phyloP scores from a whole-genome alignment of 2,888 invertebrate species.

The Zygaena filipendulae region DNA sequence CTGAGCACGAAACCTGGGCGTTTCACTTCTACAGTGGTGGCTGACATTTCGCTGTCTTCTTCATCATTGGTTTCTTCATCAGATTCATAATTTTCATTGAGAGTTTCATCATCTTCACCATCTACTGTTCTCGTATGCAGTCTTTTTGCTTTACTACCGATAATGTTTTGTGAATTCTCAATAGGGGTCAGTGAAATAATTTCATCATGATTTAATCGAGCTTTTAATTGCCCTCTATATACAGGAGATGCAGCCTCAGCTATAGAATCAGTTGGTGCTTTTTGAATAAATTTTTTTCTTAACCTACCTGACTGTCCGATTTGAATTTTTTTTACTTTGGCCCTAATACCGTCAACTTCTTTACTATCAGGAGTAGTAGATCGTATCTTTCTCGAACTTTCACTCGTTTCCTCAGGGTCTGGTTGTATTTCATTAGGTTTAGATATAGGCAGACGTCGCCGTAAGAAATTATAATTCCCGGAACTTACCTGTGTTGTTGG shows the following conservation, averaged over 20 bases:
- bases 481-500: constrained; percentile 65
- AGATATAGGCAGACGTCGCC: constrained; percentile 44
- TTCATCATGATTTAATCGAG: constrained; percentile 51
- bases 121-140: too few relatives aligned
- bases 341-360: constrained; percentile 32
- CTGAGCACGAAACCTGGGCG: constrained; percentile 38
- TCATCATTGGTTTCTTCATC: constrained; percentile 29
- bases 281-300: constrained; percentile 30
- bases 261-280: constrained; percentile 37
- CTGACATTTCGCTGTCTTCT: constrained; percentile 48
- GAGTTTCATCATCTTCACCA: constrained; percentile 20
- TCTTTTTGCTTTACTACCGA: neutral
- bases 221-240: constrained; percentile 39
- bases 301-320: constrained; percentile 25
- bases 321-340: too few relatives aligned
- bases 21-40: constrained; percentile 45
- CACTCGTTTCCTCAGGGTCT: constrained; percentile 36
- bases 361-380: constrained; percentile 61
- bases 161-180: too few relatives aligned
- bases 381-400: constrained; percentile 42
- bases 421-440: constrained; percentile 50
- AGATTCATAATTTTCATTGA: constrained; percentile 25
- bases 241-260: constrained; percentile 47
- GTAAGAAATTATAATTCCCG: constrained; percentile 59
- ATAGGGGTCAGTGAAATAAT: constrained; percentile 63